Base-by-base conservation (phyloP, 1,140 invertebrate species). In the Formica selysi region DNA sequence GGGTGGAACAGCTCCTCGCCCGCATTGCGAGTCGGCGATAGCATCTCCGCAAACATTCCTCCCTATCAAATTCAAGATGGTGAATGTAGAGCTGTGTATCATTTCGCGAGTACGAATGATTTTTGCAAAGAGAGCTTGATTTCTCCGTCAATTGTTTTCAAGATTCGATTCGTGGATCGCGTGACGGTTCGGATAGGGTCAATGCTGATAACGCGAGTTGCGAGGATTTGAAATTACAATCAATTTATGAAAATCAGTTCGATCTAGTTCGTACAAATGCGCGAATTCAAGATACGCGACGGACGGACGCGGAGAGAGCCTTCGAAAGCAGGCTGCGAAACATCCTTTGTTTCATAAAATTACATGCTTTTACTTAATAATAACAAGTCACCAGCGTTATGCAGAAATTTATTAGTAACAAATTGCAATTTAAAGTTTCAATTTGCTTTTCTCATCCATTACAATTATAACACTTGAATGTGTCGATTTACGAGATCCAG, bases 1-100 rank as follows among this genome's bases (percentile, higher is more conserved):
- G 68, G 54, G 67, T 41, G 79, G 68, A 83, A 83, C 57, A 83
- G 57, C 79, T 48, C 68, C 54, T 61, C 54, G 38, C 13, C 36
- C 54, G 32, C 54, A 83, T 73, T 16, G 54, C 26, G 79, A 83
- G 29, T 70, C 51, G 32, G 38, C 54, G 79, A 81, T 61, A 74
- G 36, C 36, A 44, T 73, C 76, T 73, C 38, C 54, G 68, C 29
- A 4, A 73, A 48, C n/a, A 48, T 44, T 74, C 73, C 38, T 74
- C 41, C 19, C 68, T 61, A 36, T 74, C 38, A n/a, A 57, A 83
- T 83, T 74, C 79, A 83, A 83, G 54, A 83, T 83, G 79, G 79
- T 83, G 79, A 74, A 74, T 61, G 13, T 61, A 13, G 32, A 11
- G n/a, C 8, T 13, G 36, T 13, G 61, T 61, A 32, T 16, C 4